These are phyloP conservation scores for Synanthedon myopaeformis DNA, from an alignment of 2,888 invertebrate genomes.

Conservation along the genomic window DNA sequence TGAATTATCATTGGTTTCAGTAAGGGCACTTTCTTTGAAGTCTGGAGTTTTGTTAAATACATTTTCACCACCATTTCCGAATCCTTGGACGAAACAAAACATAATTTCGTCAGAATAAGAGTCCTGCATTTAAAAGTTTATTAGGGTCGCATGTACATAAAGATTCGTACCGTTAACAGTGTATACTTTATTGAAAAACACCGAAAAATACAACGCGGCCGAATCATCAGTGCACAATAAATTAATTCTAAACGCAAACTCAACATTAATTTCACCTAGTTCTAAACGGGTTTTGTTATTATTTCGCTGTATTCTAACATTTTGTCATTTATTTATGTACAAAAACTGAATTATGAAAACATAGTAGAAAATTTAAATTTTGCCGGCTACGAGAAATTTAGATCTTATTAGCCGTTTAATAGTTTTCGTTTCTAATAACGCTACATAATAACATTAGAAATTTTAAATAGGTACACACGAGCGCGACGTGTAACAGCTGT, in stretches of 20 bases:
- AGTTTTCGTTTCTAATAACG: no score
- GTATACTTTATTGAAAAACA: no score
- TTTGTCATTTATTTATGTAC: neutral
- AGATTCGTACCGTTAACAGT: no score
- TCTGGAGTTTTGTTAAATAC: conserved; percentile 41
- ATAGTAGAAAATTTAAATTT: no score
- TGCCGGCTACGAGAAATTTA: no score
- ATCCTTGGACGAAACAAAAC: conserved; percentile 79
- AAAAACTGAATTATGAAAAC: no score
- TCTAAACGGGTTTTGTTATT: neutral
- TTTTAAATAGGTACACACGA: conserved; percentile 1
- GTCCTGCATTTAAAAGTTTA: conserved; percentile 55
- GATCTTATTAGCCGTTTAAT: no score
- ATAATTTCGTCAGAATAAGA: conserved; percentile 70
- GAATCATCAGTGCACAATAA: no score
- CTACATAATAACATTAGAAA: no score
- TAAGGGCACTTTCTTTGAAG: conserved; percentile 30
- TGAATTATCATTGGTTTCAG: conserved; percentile 36
- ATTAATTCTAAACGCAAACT: conserved; percentile 1
- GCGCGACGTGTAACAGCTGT: conserved; percentile 38
- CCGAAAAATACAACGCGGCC: no score
- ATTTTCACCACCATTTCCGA: conserved; percentile 54
- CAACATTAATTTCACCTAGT: conserved; percentile 6
- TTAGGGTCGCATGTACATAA: conserved; percentile 12
- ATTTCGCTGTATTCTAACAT: neutral